phyloP scores from a whole-genome alignment of 2,797 vertebrate genomes.

The Jordanella pulchra region DNA sequence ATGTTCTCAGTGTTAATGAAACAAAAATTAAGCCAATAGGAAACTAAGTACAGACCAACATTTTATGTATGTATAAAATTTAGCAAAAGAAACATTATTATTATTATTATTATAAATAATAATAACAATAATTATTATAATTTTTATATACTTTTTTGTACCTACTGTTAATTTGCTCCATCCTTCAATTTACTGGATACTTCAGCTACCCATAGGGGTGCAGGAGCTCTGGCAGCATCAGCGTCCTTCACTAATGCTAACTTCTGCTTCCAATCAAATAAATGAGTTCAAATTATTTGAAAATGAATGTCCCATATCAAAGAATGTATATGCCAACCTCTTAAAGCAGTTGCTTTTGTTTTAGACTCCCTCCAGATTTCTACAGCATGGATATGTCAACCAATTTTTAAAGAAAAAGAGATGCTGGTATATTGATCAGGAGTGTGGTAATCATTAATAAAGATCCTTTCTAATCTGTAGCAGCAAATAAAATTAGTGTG shows the following conservation, averaged over 20 bases:
- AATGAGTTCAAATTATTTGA: neutral
- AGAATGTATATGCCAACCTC: neutral
- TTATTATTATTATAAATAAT: no score
- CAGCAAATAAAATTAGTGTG: conserved; percentile 27
- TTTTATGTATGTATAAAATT: neutral
- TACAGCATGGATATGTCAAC: conserved; percentile 35
- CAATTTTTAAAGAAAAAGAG: conserved; percentile 3
- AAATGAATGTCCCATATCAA: neutral
- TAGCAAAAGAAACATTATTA: no score
- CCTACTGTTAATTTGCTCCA: neutral
- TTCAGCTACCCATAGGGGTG: neutral
- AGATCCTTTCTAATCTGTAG: conserved; percentile 27
- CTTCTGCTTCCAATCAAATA: neutral
- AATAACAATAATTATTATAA: no score
- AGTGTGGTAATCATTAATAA: conserved; percentile 25
- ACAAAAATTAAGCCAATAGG: neutral
- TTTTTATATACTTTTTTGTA: no score
- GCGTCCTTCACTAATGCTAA: neutral
- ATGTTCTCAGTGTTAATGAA: neutral
- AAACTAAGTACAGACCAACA: neutral
- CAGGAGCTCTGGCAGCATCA: neutral
- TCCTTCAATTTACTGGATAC: neutral
- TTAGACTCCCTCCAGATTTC: conserved; percentile 18
- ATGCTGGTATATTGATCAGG: conserved; percentile 32
- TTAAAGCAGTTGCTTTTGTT: conserved; percentile 17